Conservation (phyloP, 2,113 vertebrate genomes). For the Peromyscus californicus region DNA sequence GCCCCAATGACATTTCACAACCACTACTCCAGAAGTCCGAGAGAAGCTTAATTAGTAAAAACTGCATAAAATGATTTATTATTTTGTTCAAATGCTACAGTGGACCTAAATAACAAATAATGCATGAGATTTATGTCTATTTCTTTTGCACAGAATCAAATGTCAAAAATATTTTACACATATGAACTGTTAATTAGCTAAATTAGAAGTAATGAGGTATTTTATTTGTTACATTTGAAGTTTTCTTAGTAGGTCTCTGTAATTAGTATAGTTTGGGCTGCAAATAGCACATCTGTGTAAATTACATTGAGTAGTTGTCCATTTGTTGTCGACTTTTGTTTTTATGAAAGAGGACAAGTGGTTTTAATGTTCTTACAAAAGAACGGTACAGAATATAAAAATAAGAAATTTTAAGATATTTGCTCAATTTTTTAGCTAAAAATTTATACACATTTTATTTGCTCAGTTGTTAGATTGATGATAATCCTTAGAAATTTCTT, state of each 20-base stretch:
- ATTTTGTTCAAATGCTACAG: conserved; percentile 29
- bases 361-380: conserved; percentile 49
- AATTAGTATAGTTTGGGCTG: conserved; percentile 36
- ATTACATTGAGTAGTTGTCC: background rate
- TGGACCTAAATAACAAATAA: conserved; percentile 21
- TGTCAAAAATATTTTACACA: background rate
- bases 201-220: conserved; percentile 8
- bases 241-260: background rate
- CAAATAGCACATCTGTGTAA: background rate
- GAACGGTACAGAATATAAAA: conserved; percentile 26
- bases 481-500: background rate
- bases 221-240: background rate
- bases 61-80: background rate
- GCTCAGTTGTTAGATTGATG: background rate
- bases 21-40: background rate
- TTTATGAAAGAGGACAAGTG: conserved; percentile 43
- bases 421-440: conserved; percentile 16
- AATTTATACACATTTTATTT: conserved; percentile 15
- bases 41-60: conserved; percentile 22
- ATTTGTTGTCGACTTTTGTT: background rate
- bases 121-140: background rate
- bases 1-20: background rate
- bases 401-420: background rate
- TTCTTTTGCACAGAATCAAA: conserved; percentile 22
- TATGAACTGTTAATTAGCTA: background rate